These are phyloP conservation scores for Macrobrachium nipponense DNA, from an alignment of 1,140 invertebrate genomes.

Conservation along the genomic window DNA sequence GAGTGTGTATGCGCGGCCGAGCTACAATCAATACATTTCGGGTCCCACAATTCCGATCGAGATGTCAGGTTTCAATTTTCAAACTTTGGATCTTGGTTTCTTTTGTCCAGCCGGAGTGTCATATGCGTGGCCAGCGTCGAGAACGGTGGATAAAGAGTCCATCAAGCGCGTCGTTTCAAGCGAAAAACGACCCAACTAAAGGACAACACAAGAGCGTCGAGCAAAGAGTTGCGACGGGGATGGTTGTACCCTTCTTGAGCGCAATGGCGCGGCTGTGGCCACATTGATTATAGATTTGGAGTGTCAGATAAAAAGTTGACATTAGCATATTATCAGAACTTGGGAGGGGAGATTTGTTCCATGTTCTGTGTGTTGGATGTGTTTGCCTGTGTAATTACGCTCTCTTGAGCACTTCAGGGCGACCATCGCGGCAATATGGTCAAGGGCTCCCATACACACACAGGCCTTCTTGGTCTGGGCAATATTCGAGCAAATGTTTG, in stretches of 20 bases:
- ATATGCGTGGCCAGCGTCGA: slow-evolving; percentile 52
- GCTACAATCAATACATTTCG: slow-evolving; percentile 46
- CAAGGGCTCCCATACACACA: neutral
- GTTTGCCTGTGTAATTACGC: slow-evolving; percentile 31
- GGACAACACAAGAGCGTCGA: neutral
- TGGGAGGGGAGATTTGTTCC: slow-evolving; percentile 47
- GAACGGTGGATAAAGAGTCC: neutral
- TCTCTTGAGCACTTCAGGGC: neutral
- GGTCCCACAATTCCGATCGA: slow-evolving; percentile 51
- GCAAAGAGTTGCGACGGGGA: neutral
- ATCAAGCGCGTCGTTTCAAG: neutral
- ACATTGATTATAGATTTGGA: slow-evolving; percentile 62
- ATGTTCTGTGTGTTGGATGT: slow-evolving; percentile 18
- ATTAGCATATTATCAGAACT: slow-evolving; percentile 60
- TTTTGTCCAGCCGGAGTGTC: slow-evolving; percentile 56
- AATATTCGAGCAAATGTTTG: too few species aligned
- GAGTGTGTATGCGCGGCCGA: neutral
- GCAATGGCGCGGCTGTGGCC: slow-evolving; percentile 22
- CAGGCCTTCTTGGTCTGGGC: neutral
- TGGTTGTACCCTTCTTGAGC: slow-evolving; percentile 8
- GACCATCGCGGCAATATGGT: neutral
- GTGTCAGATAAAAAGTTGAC: slow-evolving; percentile 61
- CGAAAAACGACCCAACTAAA: neutral
- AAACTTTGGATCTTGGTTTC: slow-evolving; percentile 43
- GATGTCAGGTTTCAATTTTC: slow-evolving; percentile 61